phyloP scores from a whole-genome alignment of 2,797 vertebrate genomes.

The Catostomus latipinnis region DNA sequence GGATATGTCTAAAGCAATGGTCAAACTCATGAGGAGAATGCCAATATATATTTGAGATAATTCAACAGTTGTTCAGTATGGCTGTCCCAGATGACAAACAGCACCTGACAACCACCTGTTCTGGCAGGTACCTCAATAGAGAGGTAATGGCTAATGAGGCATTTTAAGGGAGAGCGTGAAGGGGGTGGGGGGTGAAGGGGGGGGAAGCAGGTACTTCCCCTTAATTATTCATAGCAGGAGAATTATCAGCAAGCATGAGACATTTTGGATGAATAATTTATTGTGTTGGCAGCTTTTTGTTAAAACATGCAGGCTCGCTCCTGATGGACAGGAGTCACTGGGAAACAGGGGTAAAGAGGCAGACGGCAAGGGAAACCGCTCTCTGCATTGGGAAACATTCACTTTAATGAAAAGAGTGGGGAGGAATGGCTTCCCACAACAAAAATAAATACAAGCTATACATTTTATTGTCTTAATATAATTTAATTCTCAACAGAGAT shows the following conservation, averaged over 20 bases:
- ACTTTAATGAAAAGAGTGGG: constrained; percentile 39
- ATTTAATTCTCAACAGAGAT: constrained; percentile 43
- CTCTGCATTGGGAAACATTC: constrained; percentile 14
- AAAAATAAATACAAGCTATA: constrained; percentile 25
- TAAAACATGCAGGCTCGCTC: constrained; percentile 70
- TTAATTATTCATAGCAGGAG: constrained; percentile 83
- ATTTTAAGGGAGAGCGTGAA: too few species aligned
- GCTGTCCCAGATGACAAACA: too few species aligned
- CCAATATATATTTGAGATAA: too few species aligned
- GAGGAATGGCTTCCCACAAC: constrained; percentile 34
- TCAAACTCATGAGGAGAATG: too few species aligned
- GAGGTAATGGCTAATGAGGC: too few species aligned
- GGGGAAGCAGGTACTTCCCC: constrained; percentile 59
- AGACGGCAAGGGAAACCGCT: constrained; percentile 1
- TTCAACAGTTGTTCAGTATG: too few species aligned
- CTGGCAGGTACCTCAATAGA: constrained; percentile 62
- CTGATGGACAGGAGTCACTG: constrained; percentile 66
- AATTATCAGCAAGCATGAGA: too few species aligned
- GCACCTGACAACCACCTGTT: constrained; percentile 20
- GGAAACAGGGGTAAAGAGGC: constrained; percentile 25
- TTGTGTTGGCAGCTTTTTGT: constrained; percentile 75
- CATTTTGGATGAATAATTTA: constrained; percentile 66
- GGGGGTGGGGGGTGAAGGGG: constrained; percentile 47
- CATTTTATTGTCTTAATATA: constrained; percentile 19
- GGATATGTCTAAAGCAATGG: too few species aligned